Percentiles rank a stretch among this genome's conserved stretches.
Conservation (phyloP, 2,113 vertebrate species). For the Nannobrachium achirus region DNA sequence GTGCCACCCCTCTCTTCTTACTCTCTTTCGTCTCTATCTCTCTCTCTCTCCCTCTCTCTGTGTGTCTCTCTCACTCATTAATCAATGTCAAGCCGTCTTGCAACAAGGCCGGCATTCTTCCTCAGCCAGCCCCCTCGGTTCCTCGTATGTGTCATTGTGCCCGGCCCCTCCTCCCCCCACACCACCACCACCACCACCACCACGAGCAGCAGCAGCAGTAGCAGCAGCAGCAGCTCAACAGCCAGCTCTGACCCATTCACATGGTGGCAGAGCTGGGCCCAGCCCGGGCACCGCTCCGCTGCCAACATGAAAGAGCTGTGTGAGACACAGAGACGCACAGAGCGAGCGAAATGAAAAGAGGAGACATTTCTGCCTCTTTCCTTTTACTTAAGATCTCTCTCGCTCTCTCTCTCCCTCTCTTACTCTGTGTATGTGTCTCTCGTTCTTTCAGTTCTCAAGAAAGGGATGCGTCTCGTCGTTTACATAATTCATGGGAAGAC, state of each 20-base stretch:
- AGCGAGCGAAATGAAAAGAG: conserved; percentile 64
- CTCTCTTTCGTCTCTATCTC: conserved; percentile 37
- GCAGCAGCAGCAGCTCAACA: conserved; percentile 84
- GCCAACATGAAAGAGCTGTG: conserved; percentile 92
- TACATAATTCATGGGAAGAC: conserved; percentile 93
- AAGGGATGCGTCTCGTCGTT: conserved; percentile 85
- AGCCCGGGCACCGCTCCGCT: conserved; percentile 48
- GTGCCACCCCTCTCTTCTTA: conserved; percentile 51
- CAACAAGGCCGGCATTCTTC: conserved; percentile 74
- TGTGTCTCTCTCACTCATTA: conserved; percentile 72
- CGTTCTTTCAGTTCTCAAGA: conserved; percentile 42
- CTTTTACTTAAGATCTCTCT: conserved; percentile 49
- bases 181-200: conserved; percentile 81
- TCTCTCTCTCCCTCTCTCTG: conserved; percentile 28
- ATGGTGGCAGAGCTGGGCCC: conserved; percentile 87
- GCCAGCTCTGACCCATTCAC: conserved; percentile 88
- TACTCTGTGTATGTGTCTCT: conserved; percentile 61
- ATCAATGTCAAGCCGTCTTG: conserved; percentile 76
- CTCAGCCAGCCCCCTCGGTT: background rate
- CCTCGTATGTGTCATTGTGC: conserved; percentile 1
- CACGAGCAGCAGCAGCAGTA: conserved; percentile 82
- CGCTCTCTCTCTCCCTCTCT: conserved; percentile 70
- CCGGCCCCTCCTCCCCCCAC: conserved; percentile 69
- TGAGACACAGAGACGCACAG: conserved; percentile 79
- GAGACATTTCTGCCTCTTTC: conserved; percentile 72